A percentile compares a stretch with the other conserved stretches of the same genome.
Evolutionary conservation across 2,797 vertebrate genomes (phyloP).

Genomic region (Clarias laeviceps): DNA sequence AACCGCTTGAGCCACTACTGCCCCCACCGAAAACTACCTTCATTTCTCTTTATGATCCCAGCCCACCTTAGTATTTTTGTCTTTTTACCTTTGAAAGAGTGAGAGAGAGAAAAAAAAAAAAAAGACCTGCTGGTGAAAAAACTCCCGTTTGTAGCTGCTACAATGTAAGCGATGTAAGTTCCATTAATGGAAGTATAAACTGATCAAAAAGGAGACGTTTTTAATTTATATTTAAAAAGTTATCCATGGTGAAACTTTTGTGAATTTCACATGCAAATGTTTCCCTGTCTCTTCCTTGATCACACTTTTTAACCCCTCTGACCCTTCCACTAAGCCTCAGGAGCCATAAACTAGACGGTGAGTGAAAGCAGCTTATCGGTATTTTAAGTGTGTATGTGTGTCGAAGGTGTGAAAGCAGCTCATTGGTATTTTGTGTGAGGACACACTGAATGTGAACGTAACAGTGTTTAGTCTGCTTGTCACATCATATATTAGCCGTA

Average conservation of each 20-base stretch:
- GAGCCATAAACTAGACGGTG: conserved; percentile 57
- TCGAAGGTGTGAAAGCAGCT: conserved; percentile 59
- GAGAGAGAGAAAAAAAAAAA: background rate
- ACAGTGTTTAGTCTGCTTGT: conserved; percentile 21
- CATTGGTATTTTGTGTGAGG: conserved; percentile 53
- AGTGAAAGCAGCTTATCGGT: conserved; percentile 65
- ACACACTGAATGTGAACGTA: conserved; percentile 37
- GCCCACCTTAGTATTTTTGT: background rate
- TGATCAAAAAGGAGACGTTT: background rate
- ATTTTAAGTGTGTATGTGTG: conserved; percentile 42
- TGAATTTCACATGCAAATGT: background rate
- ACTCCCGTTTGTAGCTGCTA: background rate
- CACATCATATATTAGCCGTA: conserved; percentile 6
- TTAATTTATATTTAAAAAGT: background rate
- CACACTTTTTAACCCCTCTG: conserved; percentile 7
- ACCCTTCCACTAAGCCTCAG: conserved; percentile 50
- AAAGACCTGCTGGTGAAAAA: background rate
- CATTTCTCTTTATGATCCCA: too few species aligned
- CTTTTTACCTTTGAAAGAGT: background rate
- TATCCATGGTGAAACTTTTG: background rate
- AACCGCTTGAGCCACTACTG: too few species aligned
- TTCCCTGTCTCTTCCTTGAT: background rate
- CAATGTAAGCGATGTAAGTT: background rate
- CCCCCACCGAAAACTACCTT: too few species aligned
- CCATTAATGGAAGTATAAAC: background rate